A percentile compares a stretch with the other conserved stretches of the same genome.
Evolutionary conservation across 2,888 invertebrate species (phyloP).

Genomic region (Mythimna pallens): DNA sequence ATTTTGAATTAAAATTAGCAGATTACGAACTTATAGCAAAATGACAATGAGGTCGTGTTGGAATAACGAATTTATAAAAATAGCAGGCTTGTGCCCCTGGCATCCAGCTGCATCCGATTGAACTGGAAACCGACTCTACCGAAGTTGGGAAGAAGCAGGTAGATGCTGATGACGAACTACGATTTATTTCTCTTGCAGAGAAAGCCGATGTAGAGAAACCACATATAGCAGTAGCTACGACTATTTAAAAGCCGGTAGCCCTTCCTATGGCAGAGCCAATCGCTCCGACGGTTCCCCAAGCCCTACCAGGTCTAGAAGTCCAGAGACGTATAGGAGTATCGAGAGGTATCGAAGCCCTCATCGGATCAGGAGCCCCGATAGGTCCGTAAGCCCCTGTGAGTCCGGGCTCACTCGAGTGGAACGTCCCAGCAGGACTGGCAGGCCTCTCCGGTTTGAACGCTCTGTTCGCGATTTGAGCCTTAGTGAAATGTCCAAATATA

Average conservation of each 20-base stretch:
- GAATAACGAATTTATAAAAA: no score
- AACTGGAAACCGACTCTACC: background rate
- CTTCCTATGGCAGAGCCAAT: background rate
- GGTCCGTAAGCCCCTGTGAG: background rate
- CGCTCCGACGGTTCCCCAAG: constrained; percentile 24
- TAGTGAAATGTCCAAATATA: constrained; percentile 67
- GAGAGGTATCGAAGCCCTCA: background rate
- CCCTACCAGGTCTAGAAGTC: background rate
- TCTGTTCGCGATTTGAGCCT: constrained; percentile 63
- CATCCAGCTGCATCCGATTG: no score
- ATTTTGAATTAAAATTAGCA: no score
- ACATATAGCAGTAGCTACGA: constrained; percentile 65
- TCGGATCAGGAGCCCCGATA: background rate
- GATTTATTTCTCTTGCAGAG: constrained; percentile 4
- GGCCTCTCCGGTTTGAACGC: background rate
- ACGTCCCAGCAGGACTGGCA: background rate
- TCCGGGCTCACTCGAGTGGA: background rate
- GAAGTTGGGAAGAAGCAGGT: background rate
- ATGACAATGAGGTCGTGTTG: no score
- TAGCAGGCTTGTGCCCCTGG: no score
- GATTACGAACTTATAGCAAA: no score
- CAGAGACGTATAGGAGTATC: background rate
- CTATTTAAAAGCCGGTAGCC: constrained; percentile 64
- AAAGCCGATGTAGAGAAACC: constrained; percentile 28
- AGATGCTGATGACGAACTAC: background rate